phyloP scores from a whole-genome alignment of 1,140 invertebrate species.

The Triops cancriformis region DNA sequence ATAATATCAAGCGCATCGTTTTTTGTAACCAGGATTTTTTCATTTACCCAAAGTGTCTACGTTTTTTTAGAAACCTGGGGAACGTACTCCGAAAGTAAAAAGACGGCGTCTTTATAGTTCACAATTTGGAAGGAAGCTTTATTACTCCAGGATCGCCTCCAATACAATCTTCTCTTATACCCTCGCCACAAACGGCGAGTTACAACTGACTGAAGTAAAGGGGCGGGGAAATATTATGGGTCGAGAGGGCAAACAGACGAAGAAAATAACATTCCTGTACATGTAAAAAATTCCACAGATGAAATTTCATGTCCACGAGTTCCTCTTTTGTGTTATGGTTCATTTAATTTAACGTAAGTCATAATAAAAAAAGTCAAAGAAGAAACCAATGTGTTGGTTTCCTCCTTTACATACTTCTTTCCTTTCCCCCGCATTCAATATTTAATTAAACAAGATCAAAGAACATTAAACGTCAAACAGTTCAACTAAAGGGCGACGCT shows the following conservation, averaged over 20 bases:
- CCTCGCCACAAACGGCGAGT: background rate
- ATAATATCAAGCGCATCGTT: too few relatives aligned
- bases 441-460: background rate
- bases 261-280: slow-evolving; percentile 7
- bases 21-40: too few relatives aligned
- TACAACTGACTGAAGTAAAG: background rate
- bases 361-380: background rate
- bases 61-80: too few relatives aligned
- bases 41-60: too few relatives aligned
- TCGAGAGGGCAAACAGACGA: background rate
- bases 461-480: background rate
- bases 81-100: too few relatives aligned
- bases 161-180: background rate
- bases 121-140: background rate
- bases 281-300: background rate
- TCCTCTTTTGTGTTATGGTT: background rate
- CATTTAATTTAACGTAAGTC: background rate
- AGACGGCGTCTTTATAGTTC: background rate
- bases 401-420: background rate
- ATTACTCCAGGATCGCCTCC: background rate
- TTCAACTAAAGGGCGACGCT: background rate
- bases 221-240: background rate
- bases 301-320: background rate
- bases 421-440: background rate
- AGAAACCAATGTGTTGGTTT: background rate